Evolutionary conservation across 1,140 invertebrate species (phyloP), one percentile per base, ranked within the genome.

Genomic region (Cyrtorhinus lividipennis): DNA sequence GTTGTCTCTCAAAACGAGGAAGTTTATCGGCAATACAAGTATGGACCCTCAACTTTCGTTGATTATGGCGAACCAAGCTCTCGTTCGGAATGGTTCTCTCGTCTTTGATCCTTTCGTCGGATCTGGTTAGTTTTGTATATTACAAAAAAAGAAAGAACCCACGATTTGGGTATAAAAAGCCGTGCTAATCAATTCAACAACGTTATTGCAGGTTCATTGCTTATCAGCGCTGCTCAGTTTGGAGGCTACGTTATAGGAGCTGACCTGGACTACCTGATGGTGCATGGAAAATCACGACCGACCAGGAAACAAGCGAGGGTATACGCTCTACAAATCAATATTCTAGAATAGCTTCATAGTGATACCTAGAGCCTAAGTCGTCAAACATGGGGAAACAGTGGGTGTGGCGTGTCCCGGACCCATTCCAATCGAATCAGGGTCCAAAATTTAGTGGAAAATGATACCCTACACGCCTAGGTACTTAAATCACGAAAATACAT

Each of bases 11-110:
- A 95, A 95, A 75, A 86, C 81, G 25, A 79, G 94, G 22, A 90
- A 90, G 76, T 98, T 95, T 72, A 96, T 98, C 71, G 93, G 92
- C 3, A 98, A 96, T 71, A 98, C 95, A 0, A 92, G 88, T 69
- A 98, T 98, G 95, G 94, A 98, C 74, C 85, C 94, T 0, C 87
- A 91, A 66, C 76, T 98, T 0, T 87, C 92, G 2, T 73, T 98
- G 20, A 75, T 98, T 24, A 96, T 97, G 92, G 87, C 90, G 0
- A 98, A 98, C 77, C 86, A 96, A 73, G 92, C 87, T 1, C 75
- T 84, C 75, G 81, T 95, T 20, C 76, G 76, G 58, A 67, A 76
- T 1, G 84, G 85, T 2, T 83, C 88, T 72, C 64, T 97, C 0
- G 80, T 96, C 48, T 80, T 92, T 24, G 95, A 98, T 76, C 94